Conservation (phyloP, 1,140 invertebrate species). For the Chrysomallon squamiferum region DNA sequence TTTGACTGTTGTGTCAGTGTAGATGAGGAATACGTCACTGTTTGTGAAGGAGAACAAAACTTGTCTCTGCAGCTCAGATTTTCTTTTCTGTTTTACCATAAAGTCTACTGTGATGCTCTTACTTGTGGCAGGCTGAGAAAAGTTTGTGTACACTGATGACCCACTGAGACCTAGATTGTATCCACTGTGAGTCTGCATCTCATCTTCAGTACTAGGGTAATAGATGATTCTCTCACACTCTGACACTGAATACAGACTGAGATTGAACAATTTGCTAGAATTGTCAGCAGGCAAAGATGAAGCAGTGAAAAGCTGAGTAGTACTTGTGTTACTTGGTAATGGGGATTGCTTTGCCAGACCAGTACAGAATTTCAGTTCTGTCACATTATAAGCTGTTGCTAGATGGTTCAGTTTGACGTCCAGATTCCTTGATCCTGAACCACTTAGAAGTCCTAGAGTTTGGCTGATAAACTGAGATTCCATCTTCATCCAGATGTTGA, state of each 20-base stretch:
- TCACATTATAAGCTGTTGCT: conserved; percentile 4
- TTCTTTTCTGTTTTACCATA: conserved; percentile 16
- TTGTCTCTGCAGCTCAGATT: conserved; percentile 20
- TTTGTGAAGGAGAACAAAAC: conserved; percentile 33
- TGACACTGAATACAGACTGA: too few species aligned
- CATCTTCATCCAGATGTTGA: conserved; percentile 16
- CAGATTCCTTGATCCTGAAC: conserved; percentile 5
- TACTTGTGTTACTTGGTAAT: not conserved
- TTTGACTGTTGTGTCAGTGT: conserved; percentile 8
- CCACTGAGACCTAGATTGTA: too few species aligned
- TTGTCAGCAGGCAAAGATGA: too few species aligned
- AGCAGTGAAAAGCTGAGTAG: not conserved
- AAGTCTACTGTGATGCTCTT: conserved; percentile 31
- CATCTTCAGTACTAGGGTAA: too few species aligned
- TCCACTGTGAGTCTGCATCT: too few species aligned
- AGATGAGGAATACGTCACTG: conserved; percentile 21
- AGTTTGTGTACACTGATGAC: conserved; percentile 17
- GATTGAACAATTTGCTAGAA: too few species aligned
- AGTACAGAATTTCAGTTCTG: conserved; percentile 1
- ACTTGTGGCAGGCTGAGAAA: conserved; percentile 17
- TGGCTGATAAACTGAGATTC: not conserved
- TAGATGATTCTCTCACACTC: too few species aligned
- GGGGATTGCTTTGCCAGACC: conserved; percentile 1
- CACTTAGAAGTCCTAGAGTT: conserved; percentile 25
- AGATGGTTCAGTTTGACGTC: conserved; percentile 18